These are phyloP conservation scores for Nomada goodeniana DNA, from an alignment of 2,888 invertebrate genomes.

Conservation along the genomic window DNA sequence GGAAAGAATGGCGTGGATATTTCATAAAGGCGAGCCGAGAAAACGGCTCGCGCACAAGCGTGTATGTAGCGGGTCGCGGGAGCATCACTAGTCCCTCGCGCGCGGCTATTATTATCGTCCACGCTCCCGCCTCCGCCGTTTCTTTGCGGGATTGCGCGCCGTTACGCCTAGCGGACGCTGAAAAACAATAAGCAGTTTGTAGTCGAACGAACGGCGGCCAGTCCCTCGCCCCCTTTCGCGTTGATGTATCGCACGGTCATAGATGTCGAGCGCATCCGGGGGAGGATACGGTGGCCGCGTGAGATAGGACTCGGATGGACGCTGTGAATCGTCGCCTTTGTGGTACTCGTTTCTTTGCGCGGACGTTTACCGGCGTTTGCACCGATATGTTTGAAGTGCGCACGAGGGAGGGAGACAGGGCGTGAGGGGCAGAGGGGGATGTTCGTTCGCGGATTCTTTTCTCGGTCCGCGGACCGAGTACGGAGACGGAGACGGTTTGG, in stretches of 20 bases:
- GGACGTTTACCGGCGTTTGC: not conserved
- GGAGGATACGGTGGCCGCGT: not conserved
- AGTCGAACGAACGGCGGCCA: constrained; percentile 51
- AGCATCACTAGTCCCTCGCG: not conserved
- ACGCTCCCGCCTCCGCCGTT: constrained; percentile 29
- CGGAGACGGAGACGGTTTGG: not conserved
- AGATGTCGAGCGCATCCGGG: constrained; percentile 20
- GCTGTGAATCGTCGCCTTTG: constrained; percentile 39
- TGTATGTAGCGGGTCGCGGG: constrained; percentile 24
- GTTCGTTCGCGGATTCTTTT: not conserved
- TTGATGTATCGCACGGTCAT: constrained; percentile 53
- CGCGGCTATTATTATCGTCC: constrained; percentile 75
- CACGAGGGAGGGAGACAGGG: no score
- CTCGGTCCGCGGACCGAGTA: no score
- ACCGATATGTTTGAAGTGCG: constrained; percentile 3
- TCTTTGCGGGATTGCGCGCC: constrained; percentile 36
- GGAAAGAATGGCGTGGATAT: constrained; percentile 75
- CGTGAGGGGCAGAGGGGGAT: not conserved
- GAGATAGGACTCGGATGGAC: not conserved
- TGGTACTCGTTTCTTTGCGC: not conserved
- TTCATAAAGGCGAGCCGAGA: constrained; percentile 74
- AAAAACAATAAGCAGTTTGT: constrained; percentile 76
- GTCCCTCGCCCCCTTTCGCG: constrained; percentile 37
- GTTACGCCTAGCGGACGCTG: constrained; percentile 59
- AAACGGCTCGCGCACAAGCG: constrained; percentile 58